These are phyloP conservation scores for Phrynocephalus vlangalii DNA, from an alignment of 2,797 vertebrate genomes.

Conservation along the genomic window DNA sequence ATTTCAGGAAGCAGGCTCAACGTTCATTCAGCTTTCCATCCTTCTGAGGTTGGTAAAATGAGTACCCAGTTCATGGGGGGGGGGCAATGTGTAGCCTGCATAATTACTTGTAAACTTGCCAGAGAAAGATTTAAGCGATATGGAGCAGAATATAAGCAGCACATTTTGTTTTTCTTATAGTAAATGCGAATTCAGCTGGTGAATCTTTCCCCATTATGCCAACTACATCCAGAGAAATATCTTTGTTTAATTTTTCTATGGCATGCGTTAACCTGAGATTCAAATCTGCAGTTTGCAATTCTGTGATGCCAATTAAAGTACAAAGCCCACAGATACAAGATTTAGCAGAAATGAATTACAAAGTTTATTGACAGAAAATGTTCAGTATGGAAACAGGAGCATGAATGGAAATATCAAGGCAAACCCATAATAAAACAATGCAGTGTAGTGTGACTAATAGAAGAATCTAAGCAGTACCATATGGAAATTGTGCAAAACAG, in stretches of 20 bases:
- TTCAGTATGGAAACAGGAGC: not conserved
- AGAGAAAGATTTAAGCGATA: too few relatives aligned
- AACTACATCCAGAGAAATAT: not conserved
- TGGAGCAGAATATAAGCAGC: too few relatives aligned
- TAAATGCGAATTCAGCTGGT: not conserved
- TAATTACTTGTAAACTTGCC: too few relatives aligned
- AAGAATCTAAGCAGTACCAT: not conserved
- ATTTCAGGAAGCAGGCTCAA: too few relatives aligned
- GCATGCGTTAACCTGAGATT: not conserved
- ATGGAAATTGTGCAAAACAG: not conserved
- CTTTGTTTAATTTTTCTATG: not conserved
- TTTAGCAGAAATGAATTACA: not conserved
- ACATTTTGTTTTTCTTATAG: not conserved
- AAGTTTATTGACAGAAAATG: not conserved
- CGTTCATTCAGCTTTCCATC: too few relatives aligned
- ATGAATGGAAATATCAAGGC: not conserved
- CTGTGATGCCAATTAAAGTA: not conserved
- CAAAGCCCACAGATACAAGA: not conserved
- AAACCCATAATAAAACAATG: not conserved
- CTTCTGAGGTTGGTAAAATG: too few relatives aligned
- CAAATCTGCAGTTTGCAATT: not conserved
- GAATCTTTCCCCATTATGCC: not conserved
- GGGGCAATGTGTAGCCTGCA: too few relatives aligned
- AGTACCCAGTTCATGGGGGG: too few relatives aligned
- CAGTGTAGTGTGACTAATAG: not conserved